Evolutionary conservation across 1,140 invertebrate species (phyloP), one percentile per base, ranked within the genome.

Genomic region (Aphelinus atriplicis): DNA sequence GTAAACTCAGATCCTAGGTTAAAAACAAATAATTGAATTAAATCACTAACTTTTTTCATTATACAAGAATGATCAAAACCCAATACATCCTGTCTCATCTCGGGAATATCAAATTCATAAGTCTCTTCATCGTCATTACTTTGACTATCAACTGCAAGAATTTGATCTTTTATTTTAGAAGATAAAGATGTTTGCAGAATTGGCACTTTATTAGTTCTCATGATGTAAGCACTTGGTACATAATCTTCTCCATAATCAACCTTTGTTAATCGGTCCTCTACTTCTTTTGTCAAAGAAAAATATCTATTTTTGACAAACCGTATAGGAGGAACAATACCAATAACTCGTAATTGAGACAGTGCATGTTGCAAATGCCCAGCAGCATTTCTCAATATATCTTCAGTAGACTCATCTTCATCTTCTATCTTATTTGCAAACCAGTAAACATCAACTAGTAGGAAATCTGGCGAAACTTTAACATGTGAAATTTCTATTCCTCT

Each of bases 271-370:
- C 89, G 80, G 7, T 82, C 77, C 73, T 95, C 91, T 3, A 95
- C 80, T 73, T 92, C 88, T 4, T 85, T 80, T 1, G 90, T 46
- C 66, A 84, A 83, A 3, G 82, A 81, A 75, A 89, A 87, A 9
- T 87, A 82, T 75, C 86, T 91, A 85, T 94, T 91, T 89, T 90
- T 91, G 3, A 94, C 89, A 89, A 95, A 95, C 10, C 87, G 79
- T 66, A 95, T 91, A 66, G 89, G 89, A 6, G 94, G 94, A 10
- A 95, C 90, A 58, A 90, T 84, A 3, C 94, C 94, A 86, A 95
- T 92, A 1, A 95, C 80, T 56, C 89, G 84, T 0, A 94, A 83
- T 75, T 91, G 91, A 1, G 91, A 91, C 7, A 95, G 83, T 81
- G 94, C 91, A 82, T 94, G 92, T 55, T 93, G 87, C 7, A 95